Evolutionary conservation across 2,797 vertebrate species (phyloP), one percentile per base, ranked within the genome.

Genomic region (Semaprochilodus insignis): DNA sequence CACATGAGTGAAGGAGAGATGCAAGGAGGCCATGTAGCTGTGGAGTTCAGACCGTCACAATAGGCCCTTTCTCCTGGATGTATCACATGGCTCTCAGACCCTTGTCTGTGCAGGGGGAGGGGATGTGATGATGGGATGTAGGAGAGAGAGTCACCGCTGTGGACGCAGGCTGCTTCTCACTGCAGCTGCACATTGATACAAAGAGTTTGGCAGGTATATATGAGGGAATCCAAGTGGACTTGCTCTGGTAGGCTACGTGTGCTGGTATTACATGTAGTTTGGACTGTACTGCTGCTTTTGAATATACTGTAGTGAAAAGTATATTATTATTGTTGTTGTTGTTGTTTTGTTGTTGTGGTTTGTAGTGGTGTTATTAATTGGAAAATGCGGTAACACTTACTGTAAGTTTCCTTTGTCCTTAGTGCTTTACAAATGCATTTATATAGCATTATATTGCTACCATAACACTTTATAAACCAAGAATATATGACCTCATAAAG

Each of bases 41-140:
- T 57, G 11, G 34, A 69, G 65, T 7, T 51, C 40, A 81, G 67
- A 73, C 59, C 34, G 11, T 74, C 59, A 85, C 83, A 87, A 87
- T 85, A 44, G 55, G 14, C 65, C 65, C 86, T 81, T 87, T 87
- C 74, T 85, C 52, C 17, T 51, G 75, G 23, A 77, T 8, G 66
- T 16, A 59, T 87, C 86, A 87, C 83, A 85, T 85, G 78, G 74
- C 78, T 57, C 73, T 74, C 72, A 48, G 71, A 25, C 57, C 44
- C 44, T 77, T 40, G 23, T 77, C 79, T 82, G 72, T 57, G 62
- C 67, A 67, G 71, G 40, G 48, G 69, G 16, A 44, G 27, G 63
- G 54, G 23, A 34, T 74, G 70, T 40, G 63, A 83, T 77, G 70
- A 81, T 19, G 69, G 48, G 48, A 70, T 76, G 48, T 65, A 23